A percentile compares a stretch with the other conserved stretches of the same genome.
Conservation (phyloP, 1,140 invertebrate species). For the Epicauta chinensis region DNA sequence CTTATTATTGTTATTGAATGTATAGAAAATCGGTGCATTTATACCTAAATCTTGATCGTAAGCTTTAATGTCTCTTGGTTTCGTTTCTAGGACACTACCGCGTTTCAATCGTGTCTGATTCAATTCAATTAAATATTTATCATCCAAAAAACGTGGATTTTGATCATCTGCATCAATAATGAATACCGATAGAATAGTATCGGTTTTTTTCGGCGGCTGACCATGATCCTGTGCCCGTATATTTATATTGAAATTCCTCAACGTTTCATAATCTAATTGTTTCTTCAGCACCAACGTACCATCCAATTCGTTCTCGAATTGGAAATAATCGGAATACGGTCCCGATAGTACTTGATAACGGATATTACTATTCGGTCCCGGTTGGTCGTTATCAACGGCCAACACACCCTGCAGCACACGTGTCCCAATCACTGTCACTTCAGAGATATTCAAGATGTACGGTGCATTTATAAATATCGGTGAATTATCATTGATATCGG, state of each 20-base stretch:
- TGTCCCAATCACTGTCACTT: conserved; percentile 77
- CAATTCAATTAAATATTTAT: conserved; percentile 66
- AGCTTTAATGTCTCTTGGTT: conserved; percentile 58
- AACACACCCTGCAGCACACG: conserved; percentile 69
- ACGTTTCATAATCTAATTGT: conserved; percentile 76
- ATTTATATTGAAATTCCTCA: conserved; percentile 72
- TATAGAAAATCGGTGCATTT: conserved; percentile 65
- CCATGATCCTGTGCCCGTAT: conserved; percentile 83
- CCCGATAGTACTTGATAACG: conserved; percentile 77
- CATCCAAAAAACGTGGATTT: conserved; percentile 72
- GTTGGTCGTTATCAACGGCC: conserved; percentile 80
- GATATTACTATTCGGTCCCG: conserved; percentile 81
- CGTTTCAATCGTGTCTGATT: conserved; percentile 46
- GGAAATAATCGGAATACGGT: conserved; percentile 70
- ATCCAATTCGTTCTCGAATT: conserved; percentile 80
- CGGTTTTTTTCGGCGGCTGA: conserved; percentile 64
- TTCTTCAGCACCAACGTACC: conserved; percentile 74
- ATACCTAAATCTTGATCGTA: conserved; percentile 78
- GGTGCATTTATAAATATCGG: conserved; percentile 77
- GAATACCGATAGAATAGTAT: conserved; percentile 68
- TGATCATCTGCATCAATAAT: conserved; percentile 90
- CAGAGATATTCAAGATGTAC: conserved; percentile 76
- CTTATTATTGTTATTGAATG: conserved; percentile 55
- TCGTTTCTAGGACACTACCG: conserved; percentile 50
- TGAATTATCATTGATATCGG: conserved; percentile 87